Evolutionary conservation across 2,113 vertebrate species (phyloP).

Genomic region (Prionailurus viverrinus): DNA sequence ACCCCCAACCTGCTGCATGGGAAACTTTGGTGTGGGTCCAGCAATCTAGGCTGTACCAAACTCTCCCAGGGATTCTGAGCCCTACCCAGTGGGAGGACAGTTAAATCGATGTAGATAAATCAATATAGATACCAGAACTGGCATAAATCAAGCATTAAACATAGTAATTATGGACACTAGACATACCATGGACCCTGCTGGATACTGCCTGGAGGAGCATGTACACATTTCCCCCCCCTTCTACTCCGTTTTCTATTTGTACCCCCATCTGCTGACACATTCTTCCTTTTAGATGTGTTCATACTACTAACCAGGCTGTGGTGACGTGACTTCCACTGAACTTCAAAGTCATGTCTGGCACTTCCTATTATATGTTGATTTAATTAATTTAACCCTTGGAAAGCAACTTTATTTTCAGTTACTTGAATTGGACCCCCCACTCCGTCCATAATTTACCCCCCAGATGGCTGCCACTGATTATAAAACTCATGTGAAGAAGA

Average conservation of each 20-base stretch:
- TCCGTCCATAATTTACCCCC: background rate
- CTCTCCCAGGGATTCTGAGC: background rate
- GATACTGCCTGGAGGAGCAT: accelerated
- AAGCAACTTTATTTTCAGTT: background rate
- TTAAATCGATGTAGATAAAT: background rate
- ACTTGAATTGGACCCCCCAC: background rate
- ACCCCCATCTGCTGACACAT: background rate
- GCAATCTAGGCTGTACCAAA: background rate
- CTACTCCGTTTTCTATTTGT: background rate
- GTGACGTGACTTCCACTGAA: slow-evolving; percentile 58
- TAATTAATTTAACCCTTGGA: slow-evolving; percentile 72
- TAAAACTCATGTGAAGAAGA: background rate
- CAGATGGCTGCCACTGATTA: background rate
- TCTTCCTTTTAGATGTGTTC: slow-evolving; percentile 39
- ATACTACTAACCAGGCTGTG: slow-evolving; percentile 31
- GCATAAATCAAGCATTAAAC: background rate
- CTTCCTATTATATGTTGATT: slow-evolving; percentile 54
- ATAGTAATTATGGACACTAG: background rate
- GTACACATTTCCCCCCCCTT: accelerated
- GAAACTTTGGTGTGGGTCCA: background rate
- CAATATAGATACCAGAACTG: background rate
- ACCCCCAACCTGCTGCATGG: background rate
- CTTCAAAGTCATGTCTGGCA: slow-evolving; percentile 65
- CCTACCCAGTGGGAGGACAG: background rate
- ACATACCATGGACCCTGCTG: background rate